phyloP scores from a whole-genome alignment of 2,888 invertebrate genomes.

The Itoplectis maculator region DNA sequence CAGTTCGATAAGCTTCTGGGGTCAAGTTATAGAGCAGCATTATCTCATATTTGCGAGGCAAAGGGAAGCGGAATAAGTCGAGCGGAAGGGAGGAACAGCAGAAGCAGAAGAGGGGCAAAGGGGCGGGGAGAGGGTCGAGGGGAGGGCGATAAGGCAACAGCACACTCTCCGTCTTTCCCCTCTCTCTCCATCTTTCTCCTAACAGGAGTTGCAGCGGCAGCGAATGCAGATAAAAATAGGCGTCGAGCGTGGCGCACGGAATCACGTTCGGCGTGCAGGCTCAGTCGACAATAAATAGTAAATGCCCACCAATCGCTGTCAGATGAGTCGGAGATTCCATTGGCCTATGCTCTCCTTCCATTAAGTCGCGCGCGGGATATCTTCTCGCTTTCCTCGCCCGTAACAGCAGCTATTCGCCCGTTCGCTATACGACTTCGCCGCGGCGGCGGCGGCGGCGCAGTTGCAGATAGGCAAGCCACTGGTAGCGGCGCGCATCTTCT shows the following conservation, averaged over 20 bases:
- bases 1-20: conserved; percentile 39
- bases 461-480: no score
- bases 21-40: conserved; percentile 57
- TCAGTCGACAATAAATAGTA: conserved; percentile 71
- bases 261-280: conserved; percentile 70
- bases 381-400: conserved; percentile 66
- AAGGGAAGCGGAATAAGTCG: conserved; percentile 53
- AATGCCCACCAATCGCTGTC: conserved; percentile 72
- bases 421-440: conserved; percentile 12
- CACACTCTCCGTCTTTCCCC: conserved; percentile 48
- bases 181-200: conserved; percentile 54
- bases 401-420: conserved; percentile 52
- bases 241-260: conserved; percentile 70
- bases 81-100: conserved; percentile 1
- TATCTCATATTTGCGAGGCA: conserved; percentile 54
- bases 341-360: conserved; percentile 71
- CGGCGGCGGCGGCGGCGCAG: not conserved
- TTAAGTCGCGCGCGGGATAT: conserved; percentile 67
- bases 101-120: conserved; percentile 1
- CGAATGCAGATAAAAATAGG: conserved; percentile 63
- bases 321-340: conserved; percentile 71
- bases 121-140: conserved; percentile 6
- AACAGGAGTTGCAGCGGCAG: conserved; percentile 41
- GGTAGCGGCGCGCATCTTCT: conserved; percentile 42
- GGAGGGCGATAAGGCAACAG: conserved; percentile 40